These are phyloP conservation scores for Eublepharis macularius DNA, from an alignment of 2,113 vertebrate species.

Conservation along the genomic window DNA sequence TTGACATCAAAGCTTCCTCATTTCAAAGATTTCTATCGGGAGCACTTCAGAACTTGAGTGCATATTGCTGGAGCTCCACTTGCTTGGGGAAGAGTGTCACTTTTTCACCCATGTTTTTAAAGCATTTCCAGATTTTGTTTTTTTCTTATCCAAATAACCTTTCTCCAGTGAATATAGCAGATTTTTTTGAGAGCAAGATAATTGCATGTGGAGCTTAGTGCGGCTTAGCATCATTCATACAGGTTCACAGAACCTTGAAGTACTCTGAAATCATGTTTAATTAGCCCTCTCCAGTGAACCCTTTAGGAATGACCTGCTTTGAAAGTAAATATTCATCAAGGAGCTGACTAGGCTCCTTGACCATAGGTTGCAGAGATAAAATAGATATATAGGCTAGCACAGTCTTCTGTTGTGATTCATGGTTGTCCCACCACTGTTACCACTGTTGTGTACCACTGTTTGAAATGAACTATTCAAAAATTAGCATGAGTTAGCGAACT, in stretches of 20 bases:
- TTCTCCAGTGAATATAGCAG: conserved; percentile 49
- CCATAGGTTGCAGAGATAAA: not conserved
- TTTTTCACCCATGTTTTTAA: conserved; percentile 6
- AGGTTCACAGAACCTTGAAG: conserved; percentile 23
- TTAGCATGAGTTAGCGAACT: not conserved
- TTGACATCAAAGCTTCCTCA: conserved; percentile 36
- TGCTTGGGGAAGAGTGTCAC: not conserved
- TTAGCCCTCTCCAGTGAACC: conserved; percentile 25
- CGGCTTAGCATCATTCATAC: conserved; percentile 42
- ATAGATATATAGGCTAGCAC: not conserved
- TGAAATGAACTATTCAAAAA: conserved; percentile 14
- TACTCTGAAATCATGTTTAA: conserved; percentile 30
- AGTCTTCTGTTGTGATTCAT: conserved; percentile 18
- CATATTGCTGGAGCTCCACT: conserved; percentile 31
- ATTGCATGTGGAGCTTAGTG: conserved; percentile 42
- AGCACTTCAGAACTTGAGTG: conserved; percentile 58
- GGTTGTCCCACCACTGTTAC: not conserved
- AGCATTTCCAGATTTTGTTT: conserved; percentile 60
- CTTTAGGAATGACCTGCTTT: conserved; percentile 24
- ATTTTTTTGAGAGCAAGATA: conserved; percentile 50
- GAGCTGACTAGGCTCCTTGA: conserved; percentile 15
- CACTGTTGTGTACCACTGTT: not conserved
- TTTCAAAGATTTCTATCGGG: conserved; percentile 47
- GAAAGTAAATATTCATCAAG: conserved; percentile 27
- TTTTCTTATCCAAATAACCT: conserved; percentile 60